A percentile compares a stretch with the other conserved stretches of the same genome.
Evolutionary conservation across 1,140 invertebrate genomes (phyloP).

Genomic region (Contarinia nasturtii): DNA sequence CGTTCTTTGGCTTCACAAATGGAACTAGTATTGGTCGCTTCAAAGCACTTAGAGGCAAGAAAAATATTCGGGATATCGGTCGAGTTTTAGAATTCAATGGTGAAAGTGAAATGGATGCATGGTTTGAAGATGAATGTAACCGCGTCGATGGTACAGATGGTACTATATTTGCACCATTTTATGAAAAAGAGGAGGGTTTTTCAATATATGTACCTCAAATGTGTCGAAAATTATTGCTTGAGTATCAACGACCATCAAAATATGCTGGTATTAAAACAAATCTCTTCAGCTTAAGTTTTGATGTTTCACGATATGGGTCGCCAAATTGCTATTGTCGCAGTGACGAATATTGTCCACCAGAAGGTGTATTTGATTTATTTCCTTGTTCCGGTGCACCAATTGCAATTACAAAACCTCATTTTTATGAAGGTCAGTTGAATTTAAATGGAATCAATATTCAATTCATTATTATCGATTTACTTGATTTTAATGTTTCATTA

Average conservation of each 20-base stretch:
- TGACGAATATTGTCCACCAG: slow-evolving; percentile 31
- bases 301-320: slow-evolving; percentile 27
- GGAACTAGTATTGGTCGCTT: slow-evolving; percentile 23
- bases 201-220: slow-evolving; percentile 41
- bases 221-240: slow-evolving; percentile 43
- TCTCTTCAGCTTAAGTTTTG: slow-evolving; percentile 46
- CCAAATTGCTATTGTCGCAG: slow-evolving; percentile 46
- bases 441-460: too few species aligned
- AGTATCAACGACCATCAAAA: slow-evolving; percentile 31
- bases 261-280: slow-evolving; percentile 47
- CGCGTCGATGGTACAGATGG: slow-evolving; percentile 50
- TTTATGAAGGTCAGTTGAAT: slow-evolving; percentile 44
- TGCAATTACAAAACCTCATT: slow-evolving; percentile 51
- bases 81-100: slow-evolving; percentile 39
- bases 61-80: slow-evolving; percentile 45
- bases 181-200: slow-evolving; percentile 36
- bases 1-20: slow-evolving; percentile 35
- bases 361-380: slow-evolving; percentile 42
- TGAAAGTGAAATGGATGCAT: slow-evolving; percentile 29
- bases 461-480: slow-evolving; percentile 37
- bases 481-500: too few species aligned
- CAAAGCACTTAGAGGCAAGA: slow-evolving; percentile 45
- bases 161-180: slow-evolving; percentile 51
- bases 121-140: slow-evolving; percentile 44
- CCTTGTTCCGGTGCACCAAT: slow-evolving; percentile 33